phyloP scores from a whole-genome alignment of 2,797 vertebrate species.

The Danio jaintianensis region DNA sequence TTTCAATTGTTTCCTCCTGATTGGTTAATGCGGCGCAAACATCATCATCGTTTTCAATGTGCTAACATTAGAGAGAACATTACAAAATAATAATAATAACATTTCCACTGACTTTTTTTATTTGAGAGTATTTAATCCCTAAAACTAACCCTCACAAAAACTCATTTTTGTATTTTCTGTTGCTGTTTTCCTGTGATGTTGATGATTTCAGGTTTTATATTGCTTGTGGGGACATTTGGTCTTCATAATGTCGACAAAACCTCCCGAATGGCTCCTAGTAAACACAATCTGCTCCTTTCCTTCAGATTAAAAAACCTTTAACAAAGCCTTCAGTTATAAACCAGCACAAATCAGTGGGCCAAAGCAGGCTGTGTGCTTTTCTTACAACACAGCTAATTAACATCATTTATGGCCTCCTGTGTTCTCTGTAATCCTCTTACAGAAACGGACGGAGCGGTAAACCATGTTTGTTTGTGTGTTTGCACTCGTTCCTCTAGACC shows the following conservation, averaged over 20 bases:
- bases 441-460: conserved; percentile 48
- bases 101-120: background rate
- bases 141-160: background rate
- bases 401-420: conserved; percentile 10
- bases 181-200: background rate
- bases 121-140: background rate
- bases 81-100: too few relatives aligned
- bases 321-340: background rate
- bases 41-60: too few relatives aligned
- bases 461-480: conserved; percentile 13
- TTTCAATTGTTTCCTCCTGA: too few relatives aligned
- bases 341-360: conserved; percentile 8
- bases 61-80: too few relatives aligned
- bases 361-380: conserved; percentile 19
- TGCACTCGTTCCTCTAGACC: background rate
- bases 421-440: conserved; percentile 23
- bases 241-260: conserved; percentile 1
- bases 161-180: background rate
- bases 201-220: background rate
- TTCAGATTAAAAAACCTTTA: background rate
- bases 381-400: conserved; percentile 25
- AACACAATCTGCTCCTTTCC: conserved; percentile 17
- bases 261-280: background rate
- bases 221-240: background rate
- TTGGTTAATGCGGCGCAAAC: too few relatives aligned